These are phyloP conservation scores for Macropus fuliginosus DNA, from an alignment of 2,797 vertebrate genomes.

Conservation along the genomic window DNA sequence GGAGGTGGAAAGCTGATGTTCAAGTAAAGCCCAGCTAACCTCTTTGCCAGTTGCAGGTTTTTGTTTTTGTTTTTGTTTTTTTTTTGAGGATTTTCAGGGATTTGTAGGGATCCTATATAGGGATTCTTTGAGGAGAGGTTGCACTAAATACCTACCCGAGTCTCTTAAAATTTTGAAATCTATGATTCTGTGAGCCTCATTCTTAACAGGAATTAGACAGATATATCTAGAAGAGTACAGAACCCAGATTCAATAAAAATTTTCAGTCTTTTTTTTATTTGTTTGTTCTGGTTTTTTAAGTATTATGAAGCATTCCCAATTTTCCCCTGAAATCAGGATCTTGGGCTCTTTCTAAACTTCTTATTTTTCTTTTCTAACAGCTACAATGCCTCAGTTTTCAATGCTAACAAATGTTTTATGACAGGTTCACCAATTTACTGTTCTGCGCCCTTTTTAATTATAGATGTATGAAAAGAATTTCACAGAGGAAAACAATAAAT, in stretches of 20 bases:
- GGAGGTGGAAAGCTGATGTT: background rate
- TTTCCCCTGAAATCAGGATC: background rate
- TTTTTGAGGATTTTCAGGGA: background rate
- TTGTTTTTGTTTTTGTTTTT: background rate
- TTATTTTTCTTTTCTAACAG: constrained; percentile 65
- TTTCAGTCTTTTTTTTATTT: background rate
- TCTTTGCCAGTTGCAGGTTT: background rate
- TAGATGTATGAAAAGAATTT: constrained; percentile 62
- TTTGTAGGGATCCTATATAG: background rate
- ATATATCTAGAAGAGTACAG: background rate
- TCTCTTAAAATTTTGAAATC: background rate
- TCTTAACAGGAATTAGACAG: background rate
- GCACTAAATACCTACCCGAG: background rate
- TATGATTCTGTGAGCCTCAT: background rate
- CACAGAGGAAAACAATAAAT: constrained; percentile 64
- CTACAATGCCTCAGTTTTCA: constrained; percentile 40
- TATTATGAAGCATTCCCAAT: background rate
- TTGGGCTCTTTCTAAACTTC: background rate
- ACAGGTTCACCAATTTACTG: constrained; percentile 60
- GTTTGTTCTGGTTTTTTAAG: background rate
- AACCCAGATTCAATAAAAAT: background rate
- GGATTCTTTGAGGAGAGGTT: background rate
- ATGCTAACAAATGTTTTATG: constrained; percentile 57
- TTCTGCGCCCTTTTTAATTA: constrained; percentile 67
- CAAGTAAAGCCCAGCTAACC: background rate